Evolutionary conservation across 2,888 invertebrate genomes (phyloP), one percentile per base, ranked within the genome.

Genomic region (Thymelicus lineola): DNA sequence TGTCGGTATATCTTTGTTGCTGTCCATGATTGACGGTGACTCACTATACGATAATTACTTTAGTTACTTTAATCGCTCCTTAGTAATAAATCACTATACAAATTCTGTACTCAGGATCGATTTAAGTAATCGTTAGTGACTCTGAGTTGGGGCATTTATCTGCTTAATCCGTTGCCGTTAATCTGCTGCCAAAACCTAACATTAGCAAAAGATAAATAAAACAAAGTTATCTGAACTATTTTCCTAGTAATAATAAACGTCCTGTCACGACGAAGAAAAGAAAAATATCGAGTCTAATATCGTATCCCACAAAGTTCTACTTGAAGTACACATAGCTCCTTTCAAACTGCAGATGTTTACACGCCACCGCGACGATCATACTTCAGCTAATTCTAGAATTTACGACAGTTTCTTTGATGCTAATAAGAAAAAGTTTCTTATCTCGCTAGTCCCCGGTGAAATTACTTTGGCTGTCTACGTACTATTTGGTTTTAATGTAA

Each of bases 321-420:
- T 73, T 78, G 74, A 76, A 79, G 81, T 78, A 76, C 79, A 76
- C 78, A 79, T 75, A 82, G 81, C 35, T 38, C 36, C 59, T 86
- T 83, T 79, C 82, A 81, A 89, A 90, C 84, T 89, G 88, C 84
- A 84, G 82, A 89, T 89, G 88, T 91, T 90, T 88, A 88, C 87
- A 85, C 85, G 82, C 84, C 78, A 80, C 83, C 80, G 79, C 79
- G 79, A 79, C 81, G 85, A 85, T 85, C 86, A 87, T 86, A 86
- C 87, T 84, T 83, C 79, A 78, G 82, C 88, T 90, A 90, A 91
- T 91, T 89, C 86, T 86, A 81, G 82, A 88, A 89, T 90, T 91
- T 89, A 90, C 86, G 87, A 86, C 86, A 85, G 82, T 85, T 86
- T 81, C 84, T 82, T 85, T 83, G 83, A 84, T 86, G 85, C 85